A percentile compares a stretch with the other conserved stretches of the same genome.
Evolutionary conservation across 2,888 invertebrate genomes (phyloP).

Genomic region (Eretmocerus hayati): DNA sequence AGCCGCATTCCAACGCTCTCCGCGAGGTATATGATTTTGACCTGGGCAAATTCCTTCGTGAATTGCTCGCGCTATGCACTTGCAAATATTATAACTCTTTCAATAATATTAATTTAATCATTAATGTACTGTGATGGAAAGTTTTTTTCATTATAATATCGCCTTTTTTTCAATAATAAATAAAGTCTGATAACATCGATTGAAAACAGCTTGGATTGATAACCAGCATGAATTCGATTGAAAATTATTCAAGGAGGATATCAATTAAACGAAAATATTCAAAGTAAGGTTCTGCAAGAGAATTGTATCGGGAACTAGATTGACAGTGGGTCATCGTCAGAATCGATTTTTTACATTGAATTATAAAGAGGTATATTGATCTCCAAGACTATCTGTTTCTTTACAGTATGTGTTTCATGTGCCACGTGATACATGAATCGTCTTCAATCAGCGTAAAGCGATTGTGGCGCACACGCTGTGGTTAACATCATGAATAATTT

Average conservation of each 20-base stretch:
- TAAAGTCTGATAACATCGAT: too few species aligned
- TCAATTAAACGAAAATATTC: too few species aligned
- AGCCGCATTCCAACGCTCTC: conserved; percentile 31
- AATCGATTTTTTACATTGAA: conserved; percentile 21
- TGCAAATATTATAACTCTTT: background rate
- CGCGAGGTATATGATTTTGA: conserved; percentile 27
- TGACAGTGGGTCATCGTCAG: conserved; percentile 14
- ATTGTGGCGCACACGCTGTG: background rate
- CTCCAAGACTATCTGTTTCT: conserved; percentile 2
- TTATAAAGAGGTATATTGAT: conserved; percentile 19
- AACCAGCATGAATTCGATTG: background rate
- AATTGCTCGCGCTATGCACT: conserved; percentile 9
- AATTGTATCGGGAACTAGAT: conserved; percentile 1
- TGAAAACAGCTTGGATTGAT: background rate
- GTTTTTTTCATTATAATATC: too few species aligned
- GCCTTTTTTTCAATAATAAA: background rate
- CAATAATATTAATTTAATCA: background rate
- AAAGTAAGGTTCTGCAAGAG: background rate
- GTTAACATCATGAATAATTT: conserved; percentile 3
- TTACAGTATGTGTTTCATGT: background rate
- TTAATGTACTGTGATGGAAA: too few species aligned
- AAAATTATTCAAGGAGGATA: background rate
- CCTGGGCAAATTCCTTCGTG: conserved; percentile 20
- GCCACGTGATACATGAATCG: background rate
- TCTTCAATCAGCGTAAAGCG: background rate